phyloP scores from a whole-genome alignment of 2,888 invertebrate species.

The Belgica antarctica region DNA sequence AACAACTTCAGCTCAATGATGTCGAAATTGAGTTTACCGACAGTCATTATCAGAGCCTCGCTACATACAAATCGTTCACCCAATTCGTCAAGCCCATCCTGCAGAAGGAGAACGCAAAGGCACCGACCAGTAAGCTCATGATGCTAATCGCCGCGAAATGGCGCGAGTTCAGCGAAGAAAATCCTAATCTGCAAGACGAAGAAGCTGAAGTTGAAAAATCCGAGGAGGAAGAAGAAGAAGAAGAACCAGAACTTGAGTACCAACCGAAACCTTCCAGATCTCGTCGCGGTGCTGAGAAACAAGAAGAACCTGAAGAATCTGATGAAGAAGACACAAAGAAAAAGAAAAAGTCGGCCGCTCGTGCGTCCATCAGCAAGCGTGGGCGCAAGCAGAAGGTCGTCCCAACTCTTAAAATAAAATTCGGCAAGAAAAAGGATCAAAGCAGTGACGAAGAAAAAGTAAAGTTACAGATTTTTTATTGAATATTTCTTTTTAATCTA shows the following conservation, averaged over 20 bases:
- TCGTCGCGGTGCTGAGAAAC: constrained; percentile 56
- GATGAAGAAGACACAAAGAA: constrained; percentile 61
- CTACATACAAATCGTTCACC: constrained; percentile 90
- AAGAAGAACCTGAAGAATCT: constrained; percentile 61
- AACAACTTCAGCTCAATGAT: constrained; percentile 83
- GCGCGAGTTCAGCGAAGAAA: constrained; percentile 87
- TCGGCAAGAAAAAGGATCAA: constrained; percentile 84
- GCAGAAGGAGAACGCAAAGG: constrained; percentile 88
- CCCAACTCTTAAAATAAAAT: constrained; percentile 92
- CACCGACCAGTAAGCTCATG: constrained; percentile 90
- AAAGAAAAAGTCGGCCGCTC: constrained; percentile 62
- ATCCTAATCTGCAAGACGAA: constrained; percentile 66
- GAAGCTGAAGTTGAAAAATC: constrained; percentile 50
- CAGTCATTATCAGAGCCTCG: constrained; percentile 83
- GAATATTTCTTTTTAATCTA: constrained; percentile 9
- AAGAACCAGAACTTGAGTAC: constrained; percentile 48
- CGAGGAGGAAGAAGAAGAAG: constrained; percentile 38
- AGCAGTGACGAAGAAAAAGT: constrained; percentile 74
- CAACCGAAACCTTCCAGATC: constrained; percentile 46
- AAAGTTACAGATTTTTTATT: constrained; percentile 54
- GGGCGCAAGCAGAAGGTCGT: constrained; percentile 81
- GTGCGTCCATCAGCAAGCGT: constrained; percentile 70
- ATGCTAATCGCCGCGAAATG: constrained; percentile 97
- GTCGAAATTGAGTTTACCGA: constrained; percentile 88
- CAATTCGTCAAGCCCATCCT: constrained; percentile 89